phyloP scores from a whole-genome alignment of 2,888 invertebrate genomes.

The Eumerus sabulonum region DNA sequence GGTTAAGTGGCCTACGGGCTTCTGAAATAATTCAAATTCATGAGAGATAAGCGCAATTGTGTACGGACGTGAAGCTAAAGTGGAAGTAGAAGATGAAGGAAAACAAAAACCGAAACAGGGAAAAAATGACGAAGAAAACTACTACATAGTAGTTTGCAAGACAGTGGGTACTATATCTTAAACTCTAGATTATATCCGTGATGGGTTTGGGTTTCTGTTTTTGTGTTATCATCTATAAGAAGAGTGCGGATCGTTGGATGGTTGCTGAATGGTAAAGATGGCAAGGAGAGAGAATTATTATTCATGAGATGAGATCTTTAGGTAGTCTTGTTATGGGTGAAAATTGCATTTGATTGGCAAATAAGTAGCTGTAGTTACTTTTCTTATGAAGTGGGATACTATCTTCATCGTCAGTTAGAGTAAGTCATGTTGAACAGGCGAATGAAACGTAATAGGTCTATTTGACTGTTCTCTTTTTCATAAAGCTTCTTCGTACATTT shows the following conservation, averaged over 20 bases:
- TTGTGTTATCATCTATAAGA: conserved; percentile 20
- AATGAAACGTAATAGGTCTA: no score
- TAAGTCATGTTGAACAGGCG: neutral
- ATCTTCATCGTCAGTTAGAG: conserved; percentile 1
- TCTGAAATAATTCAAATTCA: conserved; percentile 69
- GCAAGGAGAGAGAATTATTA: conserved; percentile 29
- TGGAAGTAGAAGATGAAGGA: conserved; percentile 1
- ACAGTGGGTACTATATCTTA: conserved; percentile 28
- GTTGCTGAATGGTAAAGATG: neutral
- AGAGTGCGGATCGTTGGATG: conserved; percentile 11
- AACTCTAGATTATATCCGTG: conserved; percentile 49
- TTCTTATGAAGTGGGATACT: conserved; percentile 35
- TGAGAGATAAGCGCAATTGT: conserved; percentile 65
- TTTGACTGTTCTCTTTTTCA: no score
- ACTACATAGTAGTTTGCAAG: conserved; percentile 2
- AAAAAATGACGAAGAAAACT: conserved; percentile 10
- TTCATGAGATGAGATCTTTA: conserved; percentile 40
- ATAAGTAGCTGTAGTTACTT: conserved; percentile 50
- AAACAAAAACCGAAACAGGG: neutral
- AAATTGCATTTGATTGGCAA: conserved; percentile 66
- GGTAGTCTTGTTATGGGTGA: conserved; percentile 59
- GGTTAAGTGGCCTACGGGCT: conserved; percentile 68
- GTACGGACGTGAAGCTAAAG: conserved; percentile 42
- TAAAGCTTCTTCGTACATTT: no score
- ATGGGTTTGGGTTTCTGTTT: conserved; percentile 12